These are phyloP conservation scores for Coelopa pilipes DNA, from an alignment of 2,888 invertebrate species.

Conservation along the genomic window DNA sequence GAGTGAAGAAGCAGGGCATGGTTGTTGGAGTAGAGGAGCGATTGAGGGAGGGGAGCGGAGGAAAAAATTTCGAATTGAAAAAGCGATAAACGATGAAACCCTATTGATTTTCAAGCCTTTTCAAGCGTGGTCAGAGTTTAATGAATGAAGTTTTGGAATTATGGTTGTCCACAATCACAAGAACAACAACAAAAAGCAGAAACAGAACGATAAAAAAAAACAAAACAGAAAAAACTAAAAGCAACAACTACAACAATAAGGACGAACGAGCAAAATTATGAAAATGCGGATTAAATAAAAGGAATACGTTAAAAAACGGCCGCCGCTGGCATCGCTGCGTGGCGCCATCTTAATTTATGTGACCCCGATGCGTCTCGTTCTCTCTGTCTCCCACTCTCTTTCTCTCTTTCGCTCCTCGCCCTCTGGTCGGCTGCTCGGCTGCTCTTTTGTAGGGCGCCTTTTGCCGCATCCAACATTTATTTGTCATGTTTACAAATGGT, in stretches of 20 bases:
- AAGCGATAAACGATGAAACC: too few species aligned
- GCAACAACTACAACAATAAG: too few species aligned
- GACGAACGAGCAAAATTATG: not conserved
- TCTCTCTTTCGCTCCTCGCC: too few species aligned
- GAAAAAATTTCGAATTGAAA: too few species aligned
- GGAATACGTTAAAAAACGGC: not conserved
- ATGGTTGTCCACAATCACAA: not conserved
- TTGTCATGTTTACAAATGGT: slow-evolving; percentile 12
- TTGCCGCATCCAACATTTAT: slow-evolving; percentile 1
- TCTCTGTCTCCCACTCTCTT: not conserved
- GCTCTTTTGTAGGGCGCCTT: not conserved
- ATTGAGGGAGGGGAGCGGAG: too few species aligned
- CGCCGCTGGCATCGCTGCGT: not conserved
- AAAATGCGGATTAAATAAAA: slow-evolving; percentile 7
- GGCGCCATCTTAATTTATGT: slow-evolving; percentile 18
- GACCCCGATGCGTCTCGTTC: too few species aligned
- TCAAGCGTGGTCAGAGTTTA: too few species aligned
- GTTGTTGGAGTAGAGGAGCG: too few species aligned
- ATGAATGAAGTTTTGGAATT: too few species aligned
- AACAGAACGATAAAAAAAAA: not conserved
- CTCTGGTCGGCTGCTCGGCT: too few species aligned
- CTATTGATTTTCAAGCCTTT: too few species aligned
- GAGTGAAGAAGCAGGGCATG: too few species aligned
- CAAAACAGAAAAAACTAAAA: not conserved
- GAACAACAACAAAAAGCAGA: not conserved